These are phyloP conservation scores for Epizoanthus illoricatus DNA, from an alignment of 92 coral and sea anemone species.

Conservation along the genomic window DNA sequence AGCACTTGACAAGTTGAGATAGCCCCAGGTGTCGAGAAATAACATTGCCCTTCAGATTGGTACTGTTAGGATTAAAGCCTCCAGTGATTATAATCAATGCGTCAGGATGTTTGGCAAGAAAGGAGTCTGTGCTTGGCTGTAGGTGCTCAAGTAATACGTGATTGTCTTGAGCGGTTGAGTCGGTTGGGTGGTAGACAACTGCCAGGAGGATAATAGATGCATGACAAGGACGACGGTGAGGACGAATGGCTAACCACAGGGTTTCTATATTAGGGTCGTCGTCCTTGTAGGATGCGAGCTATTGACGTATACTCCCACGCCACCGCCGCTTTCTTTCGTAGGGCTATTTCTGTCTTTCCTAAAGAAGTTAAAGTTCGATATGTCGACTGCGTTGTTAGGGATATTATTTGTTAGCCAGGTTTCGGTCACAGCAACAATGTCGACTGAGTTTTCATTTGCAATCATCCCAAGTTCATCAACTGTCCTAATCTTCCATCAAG, in stretches of 20 bases:
- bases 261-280: constrained; percentile 3
- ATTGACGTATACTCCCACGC: background rate
- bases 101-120: constrained; percentile 28
- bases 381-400: constrained; percentile 26
- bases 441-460: background rate
- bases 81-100: background rate
- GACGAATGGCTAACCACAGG: background rate
- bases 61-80: too few species aligned
- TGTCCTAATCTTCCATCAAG: constrained; percentile 27
- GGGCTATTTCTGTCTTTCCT: constrained; percentile 29
- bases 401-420: constrained; percentile 24
- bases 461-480: constrained; percentile 26
- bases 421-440: constrained; percentile 29
- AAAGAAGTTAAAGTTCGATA: constrained; percentile 19
- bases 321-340: constrained; percentile 1
- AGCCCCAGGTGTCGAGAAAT: background rate
- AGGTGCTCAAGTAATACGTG: constrained; percentile 1
- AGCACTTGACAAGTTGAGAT: constrained; percentile 5
- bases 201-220: background rate
- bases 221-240: background rate
- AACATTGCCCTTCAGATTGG: too few species aligned
- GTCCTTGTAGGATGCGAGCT: background rate
- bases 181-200: constrained; percentile 5
- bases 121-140: constrained; percentile 6
- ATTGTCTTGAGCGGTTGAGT: background rate